Base-by-base conservation (phyloP, 2,888 invertebrate species). In the Melipona beecheii region DNA sequence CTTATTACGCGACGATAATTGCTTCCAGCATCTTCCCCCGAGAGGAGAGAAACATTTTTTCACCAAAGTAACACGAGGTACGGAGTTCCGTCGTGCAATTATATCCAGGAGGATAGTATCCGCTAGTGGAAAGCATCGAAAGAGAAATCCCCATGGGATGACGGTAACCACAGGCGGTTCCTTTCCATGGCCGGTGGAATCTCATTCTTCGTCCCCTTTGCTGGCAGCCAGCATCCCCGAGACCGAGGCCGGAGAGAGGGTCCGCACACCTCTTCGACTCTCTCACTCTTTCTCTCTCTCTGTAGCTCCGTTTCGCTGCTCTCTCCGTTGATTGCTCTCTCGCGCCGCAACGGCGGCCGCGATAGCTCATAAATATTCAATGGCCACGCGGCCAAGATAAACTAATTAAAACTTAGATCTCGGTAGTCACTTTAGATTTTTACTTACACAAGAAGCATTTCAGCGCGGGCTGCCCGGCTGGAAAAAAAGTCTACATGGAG, bases 371-470 rank as follows among this genome's bases (percentile, higher is more conserved):
- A 94, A 94, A 94, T 94, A 94, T 94, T 94, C 94, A 94, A 94
- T 94, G 94, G 94, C 93, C 94, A 94, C 93, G 94, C 94, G 94
- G 94, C 94, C 93, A 94, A 94, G 94, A 94, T 94, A 94, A 94
- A 94, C 94, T 94, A 94, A 94, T 94, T 94, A 94, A 94, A 94
- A 94, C 94, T 94, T 94, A 94, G 94, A 94, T 94, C 94, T 94
- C 93, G 94, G 94, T 94, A 94, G 94, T 94, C 94, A 94, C 94
- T 94, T 94, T 94, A 94, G 94, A 94, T 94, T 94, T 94, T 94
- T 94, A 94, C 94, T 94, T 94, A 94, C 94, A 94, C 93, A 94
- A 93, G 93, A 94, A 94, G 93, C 94, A 94, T 94, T 94, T 94
- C 94, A 94, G 92, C 92, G 74, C 90, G 92, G 43, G 85, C 83